phyloP scores from a whole-genome alignment of 1,140 invertebrate genomes.

The Calliopsis andreniformis region DNA sequence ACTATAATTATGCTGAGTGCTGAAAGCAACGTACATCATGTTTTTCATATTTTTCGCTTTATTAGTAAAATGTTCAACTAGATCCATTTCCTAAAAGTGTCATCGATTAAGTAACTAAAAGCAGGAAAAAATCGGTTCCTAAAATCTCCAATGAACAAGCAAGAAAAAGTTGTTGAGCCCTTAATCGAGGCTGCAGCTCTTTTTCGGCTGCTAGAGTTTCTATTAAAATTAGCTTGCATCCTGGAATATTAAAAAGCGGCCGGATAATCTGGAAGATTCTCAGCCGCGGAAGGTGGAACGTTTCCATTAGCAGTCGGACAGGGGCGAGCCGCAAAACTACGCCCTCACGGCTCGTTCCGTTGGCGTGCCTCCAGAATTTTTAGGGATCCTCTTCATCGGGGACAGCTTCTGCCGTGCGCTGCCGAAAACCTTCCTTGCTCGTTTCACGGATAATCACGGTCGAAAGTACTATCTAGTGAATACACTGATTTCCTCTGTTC shows the following conservation, averaged over 20 bases:
- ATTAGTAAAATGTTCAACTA: too few species aligned
- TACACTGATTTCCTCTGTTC: conserved; percentile 27
- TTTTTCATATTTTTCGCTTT: too few species aligned
- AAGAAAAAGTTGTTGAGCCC: not conserved
- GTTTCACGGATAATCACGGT: conserved; percentile 58
- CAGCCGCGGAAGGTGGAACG: not conserved
- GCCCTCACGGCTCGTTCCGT: conserved; percentile 7
- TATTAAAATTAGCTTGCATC: conserved; percentile 59
- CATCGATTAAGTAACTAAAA: too few species aligned
- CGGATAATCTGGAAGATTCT: conserved; percentile 42
- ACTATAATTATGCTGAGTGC: too few species aligned
- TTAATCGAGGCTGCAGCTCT: conserved; percentile 8
- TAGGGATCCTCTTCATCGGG: conserved; percentile 36
- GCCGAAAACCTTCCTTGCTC: conserved; percentile 5
- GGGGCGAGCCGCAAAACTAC: conserved; percentile 49
- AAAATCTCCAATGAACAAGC: conserved; percentile 10
- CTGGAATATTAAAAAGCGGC: conserved; percentile 50
- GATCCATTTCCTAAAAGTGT: too few species aligned
- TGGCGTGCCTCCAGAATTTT: conserved; percentile 52
- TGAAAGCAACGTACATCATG: too few species aligned
- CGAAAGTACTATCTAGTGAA: conserved; percentile 27
- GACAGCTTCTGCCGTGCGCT: conserved; percentile 5
- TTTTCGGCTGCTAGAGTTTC: conserved; percentile 10
- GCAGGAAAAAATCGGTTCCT: too few species aligned
- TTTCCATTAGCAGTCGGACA: conserved; percentile 53